Conservation (phyloP, 2,888 invertebrate genomes). For the Pheosia gnoma region DNA sequence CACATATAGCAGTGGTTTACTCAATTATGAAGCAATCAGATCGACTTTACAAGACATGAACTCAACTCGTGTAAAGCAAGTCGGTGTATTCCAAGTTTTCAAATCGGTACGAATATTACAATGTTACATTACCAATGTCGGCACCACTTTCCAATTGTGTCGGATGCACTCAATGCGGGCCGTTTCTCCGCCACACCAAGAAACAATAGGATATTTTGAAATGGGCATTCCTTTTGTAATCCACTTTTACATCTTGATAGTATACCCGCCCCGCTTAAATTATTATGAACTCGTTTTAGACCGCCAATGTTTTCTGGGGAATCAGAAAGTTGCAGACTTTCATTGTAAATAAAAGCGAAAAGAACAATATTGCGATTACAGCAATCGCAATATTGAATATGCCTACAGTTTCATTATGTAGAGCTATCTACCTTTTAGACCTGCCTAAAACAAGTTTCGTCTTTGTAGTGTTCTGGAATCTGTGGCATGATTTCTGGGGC, state of each 20-base stretch:
- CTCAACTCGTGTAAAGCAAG: conserved; percentile 26
- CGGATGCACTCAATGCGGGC: conserved; percentile 29
- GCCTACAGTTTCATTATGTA: too few relatives aligned
- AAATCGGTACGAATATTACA: conserved; percentile 32
- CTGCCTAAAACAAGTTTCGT: too few relatives aligned
- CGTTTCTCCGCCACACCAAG: conserved; percentile 29
- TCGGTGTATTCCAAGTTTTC: conserved; percentile 26
- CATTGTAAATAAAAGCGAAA: background rate
- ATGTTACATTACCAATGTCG: conserved; percentile 28
- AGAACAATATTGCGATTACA: too few relatives aligned
- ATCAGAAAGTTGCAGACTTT: conserved; percentile 3
- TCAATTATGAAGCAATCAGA: background rate
- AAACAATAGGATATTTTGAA: conserved; percentile 38
- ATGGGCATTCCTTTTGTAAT: conserved; percentile 8
- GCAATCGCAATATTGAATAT: too few relatives aligned
- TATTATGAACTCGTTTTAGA: conserved; percentile 1
- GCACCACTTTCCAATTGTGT: conserved; percentile 36
- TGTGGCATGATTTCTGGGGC: too few relatives aligned
- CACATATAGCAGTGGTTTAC: too few relatives aligned
- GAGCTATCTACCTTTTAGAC: too few relatives aligned
- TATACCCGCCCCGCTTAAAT: background rate
- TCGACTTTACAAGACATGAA: conserved; percentile 9
- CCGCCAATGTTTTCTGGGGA: background rate
- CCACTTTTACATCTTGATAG: conserved; percentile 8
- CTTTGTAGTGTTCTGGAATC: too few relatives aligned